Evolutionary conservation across 2,113 vertebrate species (phyloP), one percentile per base, ranked within the genome.

Genomic region (Rhipidura dahli): DNA sequence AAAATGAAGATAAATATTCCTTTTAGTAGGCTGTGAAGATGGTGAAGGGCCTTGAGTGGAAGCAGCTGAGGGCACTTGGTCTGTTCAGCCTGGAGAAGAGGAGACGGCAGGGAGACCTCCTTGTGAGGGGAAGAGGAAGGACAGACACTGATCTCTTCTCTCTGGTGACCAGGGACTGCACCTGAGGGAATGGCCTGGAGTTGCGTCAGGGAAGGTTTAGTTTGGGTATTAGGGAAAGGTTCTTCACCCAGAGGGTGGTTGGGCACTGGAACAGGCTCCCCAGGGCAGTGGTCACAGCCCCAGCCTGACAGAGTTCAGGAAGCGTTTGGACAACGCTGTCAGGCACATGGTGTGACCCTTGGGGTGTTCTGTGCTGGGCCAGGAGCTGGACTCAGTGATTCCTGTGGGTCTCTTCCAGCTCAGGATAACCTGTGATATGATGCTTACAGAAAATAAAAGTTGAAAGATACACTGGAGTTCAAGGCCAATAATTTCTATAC

Each of bases 51-150:
- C 61, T 64, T 2, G 31, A 51, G 59, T 8, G 13, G 30, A 63
- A 78, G 24, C 1, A 7, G 59, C 47, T 63, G 37, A 63, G 18
- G 11, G 0, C 19, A 6, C 8, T n/a, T 28, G 30, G 15, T 20
- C 11, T 63, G 47, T 64, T 51, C 24, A 51, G 31, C 2, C 30
- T 51, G 11, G 22, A 39, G 39, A 56, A 5, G 33, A 49, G 59
- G 11, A 64, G 31, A 17, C 18, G 27, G 59, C 63, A 23, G 35
- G 18, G 11, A 63, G 37, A 63, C 23, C 23, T 27, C 47, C 30
- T 28, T 1, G 3, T 11, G 11, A n/a, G 59, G 14, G 47, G 13
- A 6, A 50, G 47, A 2, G 3, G 22, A 63, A 2, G 59, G 35
- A 0, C 37, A 50, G 45, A 2, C 18, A 51, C 47, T 28, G 75